Evolutionary conservation across 2,888 invertebrate species (phyloP), one percentile per base, ranked within the genome.

Genomic region (Rhogogaster chlorosoma): DNA sequence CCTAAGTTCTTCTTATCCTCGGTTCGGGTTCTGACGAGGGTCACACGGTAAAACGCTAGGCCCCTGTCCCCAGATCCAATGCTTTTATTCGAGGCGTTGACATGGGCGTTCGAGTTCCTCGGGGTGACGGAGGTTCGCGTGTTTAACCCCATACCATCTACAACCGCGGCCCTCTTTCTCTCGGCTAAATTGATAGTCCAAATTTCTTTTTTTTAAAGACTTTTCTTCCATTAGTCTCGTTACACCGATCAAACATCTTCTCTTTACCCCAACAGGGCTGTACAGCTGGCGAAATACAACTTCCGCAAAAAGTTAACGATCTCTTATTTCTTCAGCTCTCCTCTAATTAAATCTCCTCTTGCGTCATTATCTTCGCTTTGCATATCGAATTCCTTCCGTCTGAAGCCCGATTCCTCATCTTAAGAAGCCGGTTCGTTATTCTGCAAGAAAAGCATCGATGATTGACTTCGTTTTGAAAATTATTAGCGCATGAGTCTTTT

Each of bases 51-150:
- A 80, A 80, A 36, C 38, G 36, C 38, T 22, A 15, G 36, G 7
- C 38, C 61, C 80, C n/a, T 18, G 38, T 22, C 38, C 57, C 49
- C 42, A 22, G 42, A 73, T 73, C 71, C 71, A 73, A 61, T 49
- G 61, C 80, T 80, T 61, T 80, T 80, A 80, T 80, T 61, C 22
- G 80, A 57, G 15, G 38, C 61, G 57, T 57, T 61, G 38, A 80
- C 80, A 38, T 26, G 80, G 61, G 29, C 57, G n/a, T 36, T 32
- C 61, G 53, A 77, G 77, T 53, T 80, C 36, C 61, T 36, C 36
- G 26, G 53, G 53, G 77, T 77, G 77, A 77, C 49, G 67, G 29
- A 29, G 77, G 53, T 42, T 77, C 26, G 5, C n/a, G 45, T 45
- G 15, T 45, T 75, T 75, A 75, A 75, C 45, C 45, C 75, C n/a